phyloP scores from a whole-genome alignment of 2,113 vertebrate genomes.

The Barbus barbus region DNA sequence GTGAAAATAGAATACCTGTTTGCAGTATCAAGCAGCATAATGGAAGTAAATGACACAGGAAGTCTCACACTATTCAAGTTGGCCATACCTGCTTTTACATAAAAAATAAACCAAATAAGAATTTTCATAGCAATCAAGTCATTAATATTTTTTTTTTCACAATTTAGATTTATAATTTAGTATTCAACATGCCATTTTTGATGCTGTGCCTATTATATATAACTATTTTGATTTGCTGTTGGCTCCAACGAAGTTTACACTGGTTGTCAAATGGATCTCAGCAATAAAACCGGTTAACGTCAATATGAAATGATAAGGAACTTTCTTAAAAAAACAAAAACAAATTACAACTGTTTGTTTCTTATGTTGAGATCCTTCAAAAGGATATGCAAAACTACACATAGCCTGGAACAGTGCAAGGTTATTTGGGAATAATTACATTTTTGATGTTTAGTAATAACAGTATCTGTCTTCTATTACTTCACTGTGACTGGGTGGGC shows the following conservation, averaged over 20 bases:
- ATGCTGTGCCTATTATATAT: neutral
- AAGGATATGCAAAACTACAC: neutral
- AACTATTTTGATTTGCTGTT: neutral
- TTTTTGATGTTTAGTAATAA: too few relatives aligned
- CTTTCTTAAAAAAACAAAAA: neutral
- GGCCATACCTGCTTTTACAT: too few relatives aligned
- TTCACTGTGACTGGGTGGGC: neutral
- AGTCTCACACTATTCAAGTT: neutral
- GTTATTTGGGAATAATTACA: neutral
- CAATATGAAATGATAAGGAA: neutral
- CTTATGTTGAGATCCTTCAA: neutral
- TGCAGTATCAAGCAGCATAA: too few relatives aligned
- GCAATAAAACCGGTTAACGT: neutral
- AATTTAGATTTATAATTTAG: too few relatives aligned
- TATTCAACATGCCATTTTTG: neutral
- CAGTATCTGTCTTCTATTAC: neutral
- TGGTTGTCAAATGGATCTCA: too few relatives aligned
- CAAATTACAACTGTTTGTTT: neutral
- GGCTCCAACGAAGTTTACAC: neutral
- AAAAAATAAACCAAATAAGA: too few relatives aligned
- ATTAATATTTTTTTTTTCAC: neutral
- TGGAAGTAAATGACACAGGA: neutral
- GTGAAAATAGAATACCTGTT: too few relatives aligned
- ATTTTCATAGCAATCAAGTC: neutral
- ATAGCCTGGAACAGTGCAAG: neutral